These are phyloP conservation scores for Paelopatides confundens DNA, from an alignment of 53 echinoderm and acorn worm species.

Conservation along the genomic window DNA sequence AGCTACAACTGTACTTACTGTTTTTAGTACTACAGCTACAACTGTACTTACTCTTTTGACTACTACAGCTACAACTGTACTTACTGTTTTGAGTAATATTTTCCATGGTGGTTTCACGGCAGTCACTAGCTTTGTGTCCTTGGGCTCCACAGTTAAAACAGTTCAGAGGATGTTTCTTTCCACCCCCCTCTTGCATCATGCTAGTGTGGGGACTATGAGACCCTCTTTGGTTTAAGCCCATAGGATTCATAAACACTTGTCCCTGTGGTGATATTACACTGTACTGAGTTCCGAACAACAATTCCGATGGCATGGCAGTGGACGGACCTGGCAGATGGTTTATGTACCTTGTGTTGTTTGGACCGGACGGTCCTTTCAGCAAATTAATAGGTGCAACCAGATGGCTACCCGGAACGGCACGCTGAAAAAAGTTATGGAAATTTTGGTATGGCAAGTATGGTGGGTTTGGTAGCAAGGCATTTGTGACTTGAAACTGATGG, in stretches of 20 bases:
- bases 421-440: conserved; percentile 79
- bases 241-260: conserved; percentile 50
- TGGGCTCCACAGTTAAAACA: conserved; percentile 93
- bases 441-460: conserved; percentile 59
- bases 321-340: background rate
- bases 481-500: conserved; percentile 63
- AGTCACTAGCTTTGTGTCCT: conserved; percentile 82
- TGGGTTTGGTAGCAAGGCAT: conserved; percentile 48
- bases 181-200: background rate
- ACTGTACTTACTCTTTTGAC: too few species aligned
- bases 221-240: conserved; percentile 67
- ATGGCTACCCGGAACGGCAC: conserved; percentile 54
- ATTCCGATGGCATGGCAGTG: conserved; percentile 31
- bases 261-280: background rate
- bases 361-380: conserved; percentile 53
- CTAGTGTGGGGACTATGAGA: conserved; percentile 48
- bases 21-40: too few species aligned
- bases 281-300: conserved; percentile 24
- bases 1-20: background rate
- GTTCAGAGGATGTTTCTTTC: conserved; percentile 73
- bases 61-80: too few species aligned
- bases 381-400: conserved; percentile 68
- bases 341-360: background rate
- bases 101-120: conserved; percentile 84
- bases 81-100: conserved; percentile 86